Conservation (phyloP, 2,113 vertebrate genomes). For the Corydoras maculifer region DNA sequence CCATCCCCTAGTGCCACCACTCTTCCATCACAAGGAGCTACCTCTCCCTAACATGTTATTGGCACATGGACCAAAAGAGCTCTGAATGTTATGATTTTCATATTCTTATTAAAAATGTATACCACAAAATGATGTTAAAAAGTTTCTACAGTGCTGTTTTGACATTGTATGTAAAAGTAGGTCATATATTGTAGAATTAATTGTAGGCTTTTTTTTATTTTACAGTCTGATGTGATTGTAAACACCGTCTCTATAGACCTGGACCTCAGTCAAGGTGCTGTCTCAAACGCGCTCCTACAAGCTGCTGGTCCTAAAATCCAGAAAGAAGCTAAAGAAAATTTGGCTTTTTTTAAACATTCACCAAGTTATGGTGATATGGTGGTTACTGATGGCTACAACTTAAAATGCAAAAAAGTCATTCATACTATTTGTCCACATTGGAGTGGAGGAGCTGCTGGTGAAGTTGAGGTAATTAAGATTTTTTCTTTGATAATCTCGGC, state of each 20-base stretch:
- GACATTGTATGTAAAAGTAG: too few species aligned
- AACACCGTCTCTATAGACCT: constrained; percentile 69
- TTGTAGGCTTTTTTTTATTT: not conserved
- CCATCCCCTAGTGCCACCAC: too few species aligned
- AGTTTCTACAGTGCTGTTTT: too few species aligned
- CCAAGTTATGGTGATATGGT: constrained; percentile 51
- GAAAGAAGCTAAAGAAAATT: constrained; percentile 45
- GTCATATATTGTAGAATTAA: too few species aligned
- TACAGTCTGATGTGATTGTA: constrained; percentile 74
- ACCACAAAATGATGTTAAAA: too few species aligned
- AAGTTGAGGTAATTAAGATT: constrained; percentile 56
- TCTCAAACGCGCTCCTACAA: constrained; percentile 69
- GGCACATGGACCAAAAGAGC: too few species aligned
- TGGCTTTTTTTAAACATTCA: rapidly evolving
- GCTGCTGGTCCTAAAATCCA: constrained; percentile 68
- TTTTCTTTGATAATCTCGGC: too few species aligned
- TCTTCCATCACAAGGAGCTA: too few species aligned
- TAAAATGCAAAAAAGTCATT: constrained; percentile 63
- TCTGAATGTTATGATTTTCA: too few species aligned
- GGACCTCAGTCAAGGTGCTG: constrained; percentile 60
- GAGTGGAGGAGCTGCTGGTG: constrained; percentile 7
- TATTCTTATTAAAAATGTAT: too few species aligned
- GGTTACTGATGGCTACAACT: constrained; percentile 59
- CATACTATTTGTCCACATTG: constrained; percentile 65
- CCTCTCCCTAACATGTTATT: too few species aligned